Base-by-base conservation (phyloP, 2,888 invertebrate genomes). In the Camptogramma bilineatum region DNA sequence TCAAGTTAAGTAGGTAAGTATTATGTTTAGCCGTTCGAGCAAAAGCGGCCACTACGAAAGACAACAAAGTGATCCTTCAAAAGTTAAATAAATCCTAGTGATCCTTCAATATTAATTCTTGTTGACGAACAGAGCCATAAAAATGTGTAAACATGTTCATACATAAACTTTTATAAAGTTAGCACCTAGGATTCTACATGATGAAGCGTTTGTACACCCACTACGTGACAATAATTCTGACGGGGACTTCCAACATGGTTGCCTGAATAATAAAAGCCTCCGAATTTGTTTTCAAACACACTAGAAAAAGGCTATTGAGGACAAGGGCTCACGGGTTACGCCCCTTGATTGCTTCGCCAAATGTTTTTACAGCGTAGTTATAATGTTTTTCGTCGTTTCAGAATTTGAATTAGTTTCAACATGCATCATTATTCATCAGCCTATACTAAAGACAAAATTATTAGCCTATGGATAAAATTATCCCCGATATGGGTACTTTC, bases 291-390 rank as follows among this genome's bases (percentile, higher is more conserved):
- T 66, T 18, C 52, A 61, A 66, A 66, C 70, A 66, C 53, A 46
- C 54, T 64, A 57, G 60, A 58, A 44, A 52, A 56, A 68, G 48
- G 62, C 62, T 59, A 52, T 66, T 58, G 34, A 58, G 39, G 64
- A 42, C 52, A 52, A 59, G 57, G 53, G 39, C 68, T 55, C 52
- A 56, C 57, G 8, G 56, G 52, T 80, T 82, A 82, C 82, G 79
- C 59, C 54, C 60, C 69, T 61, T 73, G 72, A 78, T 78, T 78
- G 73, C 70, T 66, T 74, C 69, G 68, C 70, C 69, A 73, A 69
- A 64, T 64, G 70, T 68, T 71, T 71, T 69, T 62, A 28, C 28
- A 7, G 5, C 28, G 28, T 28, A 69, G 52, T 63, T 66, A 51
- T 71, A 73, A 70, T 73, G 52, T 57, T 62, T 42, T 58, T 51